These are phyloP conservation scores for Hedya salicella DNA, from an alignment of 2,888 invertebrate genomes.

Conservation along the genomic window DNA sequence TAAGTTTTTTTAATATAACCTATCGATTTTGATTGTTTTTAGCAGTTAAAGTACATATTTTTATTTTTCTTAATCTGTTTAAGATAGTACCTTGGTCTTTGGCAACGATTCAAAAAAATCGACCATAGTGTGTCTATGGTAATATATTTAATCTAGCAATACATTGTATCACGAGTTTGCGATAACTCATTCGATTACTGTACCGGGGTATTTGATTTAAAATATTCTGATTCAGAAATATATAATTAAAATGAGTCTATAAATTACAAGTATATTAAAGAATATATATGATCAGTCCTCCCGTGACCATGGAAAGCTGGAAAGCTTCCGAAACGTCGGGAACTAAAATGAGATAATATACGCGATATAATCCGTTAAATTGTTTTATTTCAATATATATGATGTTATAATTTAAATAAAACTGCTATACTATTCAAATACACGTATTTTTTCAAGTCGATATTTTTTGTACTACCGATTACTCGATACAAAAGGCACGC, in stretches of 20 bases:
- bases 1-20: too few species aligned
- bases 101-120: conserved; percentile 34
- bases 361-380: too few species aligned
- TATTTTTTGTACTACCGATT: conserved; percentile 1
- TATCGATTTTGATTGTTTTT: too few species aligned
- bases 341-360: too few species aligned
- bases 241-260: too few species aligned
- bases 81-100: conserved; percentile 18
- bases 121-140: conserved; percentile 17
- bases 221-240: not conserved
- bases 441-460: conserved; percentile 9
- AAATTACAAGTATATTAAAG: too few species aligned
- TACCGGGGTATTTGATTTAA: not conserved
- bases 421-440: not conserved
- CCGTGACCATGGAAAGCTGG: too few species aligned
- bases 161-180: conserved; percentile 27
- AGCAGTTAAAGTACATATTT: too few species aligned
- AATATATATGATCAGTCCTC: too few species aligned
- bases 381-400: too few species aligned
- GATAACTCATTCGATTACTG: conserved; percentile 15
- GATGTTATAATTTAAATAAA: too few species aligned
- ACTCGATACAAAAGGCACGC: conserved; percentile 44
- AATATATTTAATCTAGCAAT: conserved; percentile 21
- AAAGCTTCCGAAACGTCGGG: too few species aligned
- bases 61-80: not conserved